These are phyloP conservation scores for Spodoptera litura DNA, from an alignment of 1,140 invertebrate species.

Conservation along the genomic window DNA sequence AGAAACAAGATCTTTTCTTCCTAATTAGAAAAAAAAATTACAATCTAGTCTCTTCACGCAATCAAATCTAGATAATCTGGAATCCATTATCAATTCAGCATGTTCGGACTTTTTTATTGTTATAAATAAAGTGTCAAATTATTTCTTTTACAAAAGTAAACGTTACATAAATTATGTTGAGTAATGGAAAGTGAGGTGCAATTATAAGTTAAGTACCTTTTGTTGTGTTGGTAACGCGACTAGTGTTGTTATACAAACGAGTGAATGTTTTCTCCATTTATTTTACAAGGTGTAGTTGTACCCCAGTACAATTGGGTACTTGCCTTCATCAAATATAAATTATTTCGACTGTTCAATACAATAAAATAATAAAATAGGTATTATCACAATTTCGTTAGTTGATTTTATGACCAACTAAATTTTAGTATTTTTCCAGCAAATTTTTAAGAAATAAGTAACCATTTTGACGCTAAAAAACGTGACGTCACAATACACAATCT, in stretches of 20 bases:
- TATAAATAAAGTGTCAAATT: constrained; percentile 40
- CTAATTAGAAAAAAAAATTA: neutral
- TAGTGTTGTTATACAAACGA: constrained; percentile 37
- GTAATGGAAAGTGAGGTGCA: constrained; percentile 64
- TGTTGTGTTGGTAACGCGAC: constrained; percentile 64
- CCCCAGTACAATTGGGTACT: no score
- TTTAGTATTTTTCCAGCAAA: no score
- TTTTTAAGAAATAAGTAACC: no score
- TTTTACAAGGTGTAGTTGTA: no score
- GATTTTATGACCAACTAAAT: no score
- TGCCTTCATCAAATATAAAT: no score
- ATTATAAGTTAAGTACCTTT: constrained; percentile 68
- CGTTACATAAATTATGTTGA: constrained; percentile 54
- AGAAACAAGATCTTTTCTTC: no score
- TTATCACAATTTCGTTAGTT: no score
- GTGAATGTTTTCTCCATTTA: constrained; percentile 34
- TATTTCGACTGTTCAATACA: no score
- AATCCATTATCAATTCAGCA: constrained; percentile 17
- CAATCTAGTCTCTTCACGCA: constrained; percentile 20
- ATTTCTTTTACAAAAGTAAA: constrained; percentile 45
- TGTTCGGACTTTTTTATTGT: constrained; percentile 40
- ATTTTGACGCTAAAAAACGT: no score
- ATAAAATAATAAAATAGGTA: no score
- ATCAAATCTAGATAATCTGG: constrained; percentile 37
- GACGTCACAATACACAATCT: no score